These are phyloP conservation scores for Tanypteryx hageni DNA, from an alignment of 2,888 invertebrate genomes.

Conservation along the genomic window DNA sequence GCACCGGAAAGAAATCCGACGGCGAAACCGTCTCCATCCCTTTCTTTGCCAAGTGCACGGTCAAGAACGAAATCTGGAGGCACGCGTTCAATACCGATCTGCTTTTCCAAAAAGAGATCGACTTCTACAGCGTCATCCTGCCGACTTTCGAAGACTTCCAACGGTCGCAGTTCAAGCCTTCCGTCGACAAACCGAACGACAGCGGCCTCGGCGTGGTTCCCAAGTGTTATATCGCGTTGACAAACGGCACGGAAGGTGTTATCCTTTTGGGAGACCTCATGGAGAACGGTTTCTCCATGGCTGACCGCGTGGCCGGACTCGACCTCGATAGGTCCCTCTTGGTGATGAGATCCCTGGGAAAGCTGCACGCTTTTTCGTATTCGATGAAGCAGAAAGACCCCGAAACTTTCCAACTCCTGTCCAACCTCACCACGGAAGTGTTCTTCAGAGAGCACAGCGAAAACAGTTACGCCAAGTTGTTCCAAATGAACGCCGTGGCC, in stretches of 20 bases:
- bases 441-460: conserved; percentile 35
- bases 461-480: background rate
- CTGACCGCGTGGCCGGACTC: conserved; percentile 72
- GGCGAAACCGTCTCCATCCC: conserved; percentile 29
- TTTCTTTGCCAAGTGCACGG: conserved; percentile 66
- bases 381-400: conserved; percentile 72
- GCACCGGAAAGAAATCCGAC: conserved; percentile 34
- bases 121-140: conserved; percentile 72
- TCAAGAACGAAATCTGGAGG: conserved; percentile 35
- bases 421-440: conserved; percentile 41
- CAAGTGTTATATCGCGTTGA: conserved; percentile 8
- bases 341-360: conserved; percentile 60
- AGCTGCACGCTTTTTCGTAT: conserved; percentile 68
- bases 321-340: conserved; percentile 68
- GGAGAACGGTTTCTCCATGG: conserved; percentile 71
- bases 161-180: background rate
- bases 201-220: conserved; percentile 71
- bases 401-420: conserved; percentile 69
- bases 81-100: conserved; percentile 61
- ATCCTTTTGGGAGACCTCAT: conserved; percentile 73
- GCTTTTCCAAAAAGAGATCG: conserved; percentile 73
- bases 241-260: conserved; percentile 72
- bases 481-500: conserved; percentile 42
- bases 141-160: conserved; percentile 70
- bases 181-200: background rate